Conservation (phyloP, 2,797 vertebrate species). For the Taeniopygia guttata region DNA sequence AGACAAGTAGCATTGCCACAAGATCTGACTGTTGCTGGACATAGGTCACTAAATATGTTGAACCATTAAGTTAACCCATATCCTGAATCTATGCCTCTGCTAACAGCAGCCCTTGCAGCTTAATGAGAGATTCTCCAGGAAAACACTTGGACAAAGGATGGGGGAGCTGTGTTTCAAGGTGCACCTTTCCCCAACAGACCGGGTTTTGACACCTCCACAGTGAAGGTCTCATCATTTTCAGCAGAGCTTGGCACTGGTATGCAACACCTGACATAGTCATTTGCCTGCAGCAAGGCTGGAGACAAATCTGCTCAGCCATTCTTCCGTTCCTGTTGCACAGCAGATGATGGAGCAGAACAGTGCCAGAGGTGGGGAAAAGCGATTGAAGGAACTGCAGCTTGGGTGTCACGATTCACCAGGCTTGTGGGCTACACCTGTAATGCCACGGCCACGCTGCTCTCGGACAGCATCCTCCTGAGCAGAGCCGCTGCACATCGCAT, state of each 20-base stretch:
- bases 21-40: not conserved
- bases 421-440: not conserved
- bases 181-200: rapidly evolving
- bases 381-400: not conserved
- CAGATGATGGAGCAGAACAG: not conserved
- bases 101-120: not conserved
- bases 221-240: not conserved
- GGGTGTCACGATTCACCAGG: not conserved
- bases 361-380: not conserved
- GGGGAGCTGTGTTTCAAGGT: not conserved
- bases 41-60: not conserved
- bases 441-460: rapidly evolving
- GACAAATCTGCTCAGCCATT: not conserved
- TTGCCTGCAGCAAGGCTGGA: not conserved
- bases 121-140: not conserved
- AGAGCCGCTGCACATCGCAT: rapidly evolving
- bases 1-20: not conserved
- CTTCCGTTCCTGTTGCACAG: not conserved
- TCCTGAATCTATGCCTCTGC: not conserved
- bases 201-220: rapidly evolving
- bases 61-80: not conserved
- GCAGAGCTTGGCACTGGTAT: not conserved
- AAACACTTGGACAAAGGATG: not conserved
- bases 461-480: not conserved
- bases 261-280: not conserved